Conservation (phyloP, 2,797 vertebrate species). For the Ctenosaura bakeri region DNA sequence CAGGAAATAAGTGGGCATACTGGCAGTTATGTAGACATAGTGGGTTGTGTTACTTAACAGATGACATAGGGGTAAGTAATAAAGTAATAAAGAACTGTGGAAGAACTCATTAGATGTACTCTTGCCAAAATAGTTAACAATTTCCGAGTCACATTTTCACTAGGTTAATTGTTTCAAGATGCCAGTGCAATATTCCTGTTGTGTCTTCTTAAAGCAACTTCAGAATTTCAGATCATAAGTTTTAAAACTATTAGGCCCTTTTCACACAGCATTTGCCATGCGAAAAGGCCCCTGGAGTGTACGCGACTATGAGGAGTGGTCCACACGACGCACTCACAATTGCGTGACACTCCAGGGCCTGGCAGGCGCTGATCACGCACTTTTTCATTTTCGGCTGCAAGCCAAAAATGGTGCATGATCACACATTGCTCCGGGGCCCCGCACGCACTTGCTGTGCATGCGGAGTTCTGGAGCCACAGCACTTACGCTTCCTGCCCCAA, state of each 20-base stretch:
- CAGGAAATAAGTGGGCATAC: slow-evolving; percentile 45
- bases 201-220: slow-evolving; percentile 27
- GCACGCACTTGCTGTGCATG: too few species aligned
- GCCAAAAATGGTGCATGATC: too few species aligned
- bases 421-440: too few species aligned
- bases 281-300: too few species aligned
- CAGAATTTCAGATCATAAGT: slow-evolving; percentile 2
- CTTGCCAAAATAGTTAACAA: slow-evolving; percentile 50
- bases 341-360: too few species aligned
- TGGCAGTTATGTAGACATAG: neutral
- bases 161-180: slow-evolving; percentile 10
- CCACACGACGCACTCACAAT: too few species aligned
- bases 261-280: too few species aligned
- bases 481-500: too few species aligned
- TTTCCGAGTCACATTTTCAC: neutral
- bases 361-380: too few species aligned
- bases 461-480: too few species aligned
- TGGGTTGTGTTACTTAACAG: slow-evolving; percentile 10
- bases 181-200: neutral
- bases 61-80: slow-evolving; percentile 1
- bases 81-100: slow-evolving; percentile 13
- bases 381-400: too few species aligned
- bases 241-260: neutral
- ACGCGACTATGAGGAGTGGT: too few species aligned
- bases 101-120: slow-evolving; percentile 32